Base-by-base conservation (phyloP, 1,140 invertebrate genomes). In the Bursaphelenchus mucronatus region DNA sequence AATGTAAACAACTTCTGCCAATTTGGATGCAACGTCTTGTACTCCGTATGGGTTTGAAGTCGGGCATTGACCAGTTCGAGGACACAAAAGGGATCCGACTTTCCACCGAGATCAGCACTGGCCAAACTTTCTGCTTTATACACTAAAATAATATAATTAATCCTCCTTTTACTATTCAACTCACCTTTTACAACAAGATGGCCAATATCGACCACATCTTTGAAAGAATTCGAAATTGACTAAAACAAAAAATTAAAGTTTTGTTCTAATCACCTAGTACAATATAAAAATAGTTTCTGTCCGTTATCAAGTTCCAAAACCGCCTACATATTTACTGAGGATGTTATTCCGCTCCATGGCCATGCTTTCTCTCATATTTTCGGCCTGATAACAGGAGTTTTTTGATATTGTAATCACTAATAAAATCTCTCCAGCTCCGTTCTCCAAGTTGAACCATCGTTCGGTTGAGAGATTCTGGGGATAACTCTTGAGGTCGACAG, bases 1-100 rank as follows among this genome's bases (percentile, higher is more conserved):
- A 99, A 96, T 45, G 90, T 94, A 81, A 98, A 98, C 70, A 96
- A 91, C 84, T 97, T 97, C 82, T 96, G 92, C 95, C 95, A 99
- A 66, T 89, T 90, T 0, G 95, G 95, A 54, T 88, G 87, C 3
- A 98, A 83, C 0, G 94, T 98, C 82, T 97, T 97, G 82, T 98
- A 98, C 82, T 97, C 93, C 0, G 95, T 98, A 82, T 97, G 93
- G 0, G 95, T 98, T 83, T 97, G 93, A 46, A 97, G 84, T 54
- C 94, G 86, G 0, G 91, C 87, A 83, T 98, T 98, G 3, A 91
- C 90, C 54, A 98, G 82, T 82, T 98, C 94, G 1, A 99, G 77
- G 0, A 97, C 94, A 83, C 92, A 96, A 82, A 97, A 99, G 0
- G 95, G 95, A 85, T 99, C 95, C 70, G 85, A 86, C 68, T 86